Percentiles rank a stretch among this genome's conserved stretches.
Evolutionary conservation across 2,888 invertebrate species (phyloP).

Genomic region (Chromoteleia sp.): DNA sequence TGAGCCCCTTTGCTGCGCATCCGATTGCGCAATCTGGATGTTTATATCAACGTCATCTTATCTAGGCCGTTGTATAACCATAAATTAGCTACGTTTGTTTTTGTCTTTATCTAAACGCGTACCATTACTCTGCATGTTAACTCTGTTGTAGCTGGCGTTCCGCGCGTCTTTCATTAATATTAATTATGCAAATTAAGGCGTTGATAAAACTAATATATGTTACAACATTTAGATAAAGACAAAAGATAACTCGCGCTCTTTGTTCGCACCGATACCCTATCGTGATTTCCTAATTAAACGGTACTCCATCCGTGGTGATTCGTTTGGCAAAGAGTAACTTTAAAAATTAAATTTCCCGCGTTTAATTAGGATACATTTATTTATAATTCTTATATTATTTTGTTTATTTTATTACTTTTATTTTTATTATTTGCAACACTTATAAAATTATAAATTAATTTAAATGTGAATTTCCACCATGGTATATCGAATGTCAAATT

Average conservation of each 20-base stretch:
- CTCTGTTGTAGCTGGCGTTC: slow-evolving; percentile 17
- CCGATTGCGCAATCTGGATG: slow-evolving; percentile 35
- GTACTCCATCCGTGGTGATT: no score
- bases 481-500: no score
- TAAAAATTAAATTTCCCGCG: no score
- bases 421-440: no score
- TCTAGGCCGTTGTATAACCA: slow-evolving; percentile 40
- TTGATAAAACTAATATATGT: slow-evolving; percentile 54
- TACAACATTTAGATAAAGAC: slow-evolving; percentile 45
- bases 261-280: neutral
- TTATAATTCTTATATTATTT: no score
- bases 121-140: slow-evolving; percentile 35
- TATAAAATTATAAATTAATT: no score
- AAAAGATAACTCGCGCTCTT: slow-evolving; percentile 14
- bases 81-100: slow-evolving; percentile 51
- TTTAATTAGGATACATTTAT: no score
- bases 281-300: slow-evolving; percentile 25
- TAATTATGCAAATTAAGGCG: slow-evolving; percentile 60
- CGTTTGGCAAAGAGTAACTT: no score
- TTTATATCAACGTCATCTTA: slow-evolving; percentile 50
- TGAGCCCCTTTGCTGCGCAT: neutral
- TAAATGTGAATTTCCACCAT: no score
- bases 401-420: no score
- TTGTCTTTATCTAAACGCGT: slow-evolving; percentile 50
- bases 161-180: slow-evolving; percentile 54